Conservation (phyloP, 1,140 invertebrate genomes). For the Brachystomella parvula region DNA sequence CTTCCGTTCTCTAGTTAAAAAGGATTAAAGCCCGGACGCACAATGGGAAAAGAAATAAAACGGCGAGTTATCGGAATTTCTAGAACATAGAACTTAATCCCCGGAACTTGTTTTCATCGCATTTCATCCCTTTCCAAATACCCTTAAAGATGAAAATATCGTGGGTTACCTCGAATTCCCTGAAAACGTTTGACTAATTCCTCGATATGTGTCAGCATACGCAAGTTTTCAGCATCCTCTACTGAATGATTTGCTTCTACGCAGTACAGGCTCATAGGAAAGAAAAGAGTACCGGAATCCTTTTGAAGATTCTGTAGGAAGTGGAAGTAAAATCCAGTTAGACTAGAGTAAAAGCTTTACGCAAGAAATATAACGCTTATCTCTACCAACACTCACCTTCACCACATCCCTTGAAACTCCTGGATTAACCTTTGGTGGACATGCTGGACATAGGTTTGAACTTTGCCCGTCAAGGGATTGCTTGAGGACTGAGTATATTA, state of each 20-base stretch:
- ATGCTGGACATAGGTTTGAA: not conserved
- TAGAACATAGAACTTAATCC: too few species aligned
- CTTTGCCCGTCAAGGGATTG: not conserved
- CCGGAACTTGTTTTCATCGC: too few species aligned
- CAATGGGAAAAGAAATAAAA: too few species aligned
- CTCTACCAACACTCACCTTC: constrained; percentile 1
- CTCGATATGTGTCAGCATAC: constrained; percentile 16
- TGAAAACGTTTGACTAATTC: constrained; percentile 5
- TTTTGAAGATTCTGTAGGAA: constrained; percentile 16
- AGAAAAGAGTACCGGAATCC: constrained; percentile 16
- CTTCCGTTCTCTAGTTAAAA: too few species aligned
- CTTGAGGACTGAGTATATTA: not conserved
- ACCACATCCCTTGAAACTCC: constrained; percentile 17
- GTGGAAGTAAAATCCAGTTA: not conserved
- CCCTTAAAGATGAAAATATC: too few species aligned
- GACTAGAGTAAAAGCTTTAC: not conserved
- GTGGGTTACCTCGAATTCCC: constrained; percentile 32
- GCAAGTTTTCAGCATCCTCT: not conserved
- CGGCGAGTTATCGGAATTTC: too few species aligned
- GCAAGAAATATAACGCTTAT: constrained; percentile 1
- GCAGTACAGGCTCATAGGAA: constrained; percentile 27
- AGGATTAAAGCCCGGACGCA: too few species aligned
- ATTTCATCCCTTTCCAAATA: too few species aligned
- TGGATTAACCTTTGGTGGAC: constrained; percentile 12
- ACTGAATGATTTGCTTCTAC: constrained; percentile 13